Evolutionary conservation across 2,888 invertebrate species (phyloP).

Genomic region (Metopia argyrocephala): DNA sequence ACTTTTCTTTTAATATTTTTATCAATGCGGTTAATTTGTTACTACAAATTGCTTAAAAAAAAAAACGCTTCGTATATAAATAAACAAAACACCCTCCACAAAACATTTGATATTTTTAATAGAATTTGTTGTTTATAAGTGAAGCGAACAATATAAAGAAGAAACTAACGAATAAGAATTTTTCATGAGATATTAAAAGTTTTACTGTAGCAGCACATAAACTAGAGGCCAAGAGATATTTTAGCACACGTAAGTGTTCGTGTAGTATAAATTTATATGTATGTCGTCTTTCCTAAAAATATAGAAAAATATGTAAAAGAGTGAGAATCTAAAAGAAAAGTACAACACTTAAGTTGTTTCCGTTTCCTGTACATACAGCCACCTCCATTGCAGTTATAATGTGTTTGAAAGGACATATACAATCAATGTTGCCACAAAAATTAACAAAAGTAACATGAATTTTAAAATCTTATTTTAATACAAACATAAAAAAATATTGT

Average conservation of each 20-base stretch:
- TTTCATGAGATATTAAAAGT: not conserved
- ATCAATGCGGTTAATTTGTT: slow-evolving; percentile 20
- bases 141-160: not conserved
- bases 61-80: not conserved
- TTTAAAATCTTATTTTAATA: too few relatives aligned
- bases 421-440: too few relatives aligned
- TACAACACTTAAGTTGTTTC: slow-evolving; percentile 27
- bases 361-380: not conserved
- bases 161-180: not conserved
- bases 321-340: not conserved
- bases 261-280: too few relatives aligned
- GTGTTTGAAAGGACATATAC: slow-evolving; percentile 1
- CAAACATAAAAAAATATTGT: too few relatives aligned
- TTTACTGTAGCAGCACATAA: too few relatives aligned
- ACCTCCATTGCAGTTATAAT: not conserved
- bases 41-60: not conserved
- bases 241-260: too few relatives aligned
- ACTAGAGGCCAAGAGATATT: too few relatives aligned
- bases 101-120: slow-evolving; percentile 37
- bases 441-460: too few relatives aligned
- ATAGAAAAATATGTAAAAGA: too few relatives aligned
- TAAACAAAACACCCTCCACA: slow-evolving; percentile 3
- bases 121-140: slow-evolving; percentile 8
- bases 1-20: not conserved
- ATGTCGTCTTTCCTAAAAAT: too few relatives aligned